These are phyloP conservation scores for Neopipo cinnamomea DNA, from an alignment of 2,113 vertebrate genomes.

Conservation along the genomic window DNA sequence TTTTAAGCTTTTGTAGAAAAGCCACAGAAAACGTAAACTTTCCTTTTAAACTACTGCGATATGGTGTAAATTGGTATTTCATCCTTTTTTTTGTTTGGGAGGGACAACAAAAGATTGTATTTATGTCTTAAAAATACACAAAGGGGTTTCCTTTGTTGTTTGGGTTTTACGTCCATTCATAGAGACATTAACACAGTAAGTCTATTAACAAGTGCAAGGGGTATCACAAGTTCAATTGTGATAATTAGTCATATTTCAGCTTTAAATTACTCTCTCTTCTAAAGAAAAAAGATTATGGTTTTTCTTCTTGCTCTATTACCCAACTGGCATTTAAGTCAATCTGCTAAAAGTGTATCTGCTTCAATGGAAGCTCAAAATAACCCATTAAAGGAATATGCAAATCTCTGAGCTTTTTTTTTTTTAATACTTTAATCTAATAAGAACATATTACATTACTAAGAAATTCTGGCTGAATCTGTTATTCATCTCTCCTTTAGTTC, in stretches of 20 bases:
- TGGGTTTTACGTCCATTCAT: neutral
- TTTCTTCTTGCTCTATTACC: slow-evolving; percentile 40
- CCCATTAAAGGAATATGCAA: slow-evolving; percentile 26
- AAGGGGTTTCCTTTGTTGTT: neutral
- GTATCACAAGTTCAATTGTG: slow-evolving; percentile 10
- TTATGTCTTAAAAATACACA: neutral
- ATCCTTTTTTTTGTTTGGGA: neutral
- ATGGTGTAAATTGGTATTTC: neutral
- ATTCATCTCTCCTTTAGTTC: neutral
- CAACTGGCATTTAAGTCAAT: slow-evolving; percentile 44
- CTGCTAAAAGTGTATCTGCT: slow-evolving; percentile 19
- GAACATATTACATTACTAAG: neutral
- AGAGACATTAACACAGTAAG: neutral
- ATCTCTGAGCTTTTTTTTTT: neutral
- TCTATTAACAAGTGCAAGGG: slow-evolving; percentile 7
- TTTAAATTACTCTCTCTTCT: neutral
- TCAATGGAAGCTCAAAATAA: slow-evolving; percentile 48
- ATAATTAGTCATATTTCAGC: slow-evolving; percentile 43
- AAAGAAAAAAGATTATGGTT: slow-evolving; percentile 22
- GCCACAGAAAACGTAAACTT: neutral
- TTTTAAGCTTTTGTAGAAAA: neutral
- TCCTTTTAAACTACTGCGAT: neutral
- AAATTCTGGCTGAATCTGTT: neutral
- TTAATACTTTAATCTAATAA: slow-evolving; percentile 40
- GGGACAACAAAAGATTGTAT: neutral